A percentile compares a stretch with the other conserved stretches of the same genome.
Conservation (phyloP, 2,113 vertebrate species). For the Oophaga pumilio region DNA sequence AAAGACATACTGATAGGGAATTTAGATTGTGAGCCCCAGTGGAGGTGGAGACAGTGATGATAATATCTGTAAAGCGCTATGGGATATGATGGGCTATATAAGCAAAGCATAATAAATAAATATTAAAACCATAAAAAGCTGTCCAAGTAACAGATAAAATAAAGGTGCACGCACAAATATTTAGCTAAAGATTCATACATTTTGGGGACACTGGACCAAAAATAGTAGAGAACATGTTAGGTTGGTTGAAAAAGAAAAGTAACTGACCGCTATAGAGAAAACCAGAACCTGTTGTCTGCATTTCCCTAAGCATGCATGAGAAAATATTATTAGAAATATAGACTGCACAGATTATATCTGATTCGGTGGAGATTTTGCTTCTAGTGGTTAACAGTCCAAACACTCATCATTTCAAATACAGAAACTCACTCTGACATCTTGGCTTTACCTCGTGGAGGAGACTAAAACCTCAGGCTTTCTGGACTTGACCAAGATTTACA, state of each 20-base stretch:
- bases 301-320: background rate
- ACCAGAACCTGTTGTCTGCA: background rate
- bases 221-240: background rate
- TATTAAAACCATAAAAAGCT: background rate
- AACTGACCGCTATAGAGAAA: background rate
- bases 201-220: background rate
- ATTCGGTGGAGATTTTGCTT: background rate
- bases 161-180: background rate
- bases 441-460: background rate
- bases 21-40: no score
- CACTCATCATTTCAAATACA: background rate
- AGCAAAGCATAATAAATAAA: no score
- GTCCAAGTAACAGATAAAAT: background rate
- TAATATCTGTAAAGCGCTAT: no score
- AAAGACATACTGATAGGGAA: no score
- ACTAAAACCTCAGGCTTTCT: slow-evolving; percentile 4
- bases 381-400: background rate
- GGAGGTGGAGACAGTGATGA: no score
- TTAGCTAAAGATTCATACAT: background rate
- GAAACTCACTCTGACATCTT: slow-evolving; percentile 13
- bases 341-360: background rate
- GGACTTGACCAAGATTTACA: background rate
- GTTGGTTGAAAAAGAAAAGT: background rate
- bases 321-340: slow-evolving; percentile 9
- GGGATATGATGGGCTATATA: no score